Conservation (phyloP, 2,113 vertebrate species). For the Probosciger aterrimus region DNA sequence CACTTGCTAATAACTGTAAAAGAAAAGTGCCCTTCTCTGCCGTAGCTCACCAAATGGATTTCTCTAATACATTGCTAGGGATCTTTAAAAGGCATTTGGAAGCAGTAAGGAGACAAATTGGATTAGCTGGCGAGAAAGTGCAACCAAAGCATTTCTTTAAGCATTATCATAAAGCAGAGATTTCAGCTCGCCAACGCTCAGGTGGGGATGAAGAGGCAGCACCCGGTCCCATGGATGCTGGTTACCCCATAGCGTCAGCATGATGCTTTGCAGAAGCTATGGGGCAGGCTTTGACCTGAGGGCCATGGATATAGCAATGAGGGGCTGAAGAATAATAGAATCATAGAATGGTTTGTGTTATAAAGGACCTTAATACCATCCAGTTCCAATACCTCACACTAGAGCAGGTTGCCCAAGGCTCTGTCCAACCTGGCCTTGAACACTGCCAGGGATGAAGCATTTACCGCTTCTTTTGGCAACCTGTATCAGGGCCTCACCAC, state of each 20-base stretch:
- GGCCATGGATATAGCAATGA: accelerated
- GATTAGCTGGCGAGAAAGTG: constrained; percentile 43
- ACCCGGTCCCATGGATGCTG: accelerated
- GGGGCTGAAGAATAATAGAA: not conserved
- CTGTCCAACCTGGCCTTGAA: not conserved
- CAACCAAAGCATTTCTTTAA: not conserved
- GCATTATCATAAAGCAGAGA: not conserved
- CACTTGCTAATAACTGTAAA: constrained; percentile 43
- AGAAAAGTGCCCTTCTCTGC: constrained; percentile 35
- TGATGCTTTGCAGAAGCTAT: accelerated
- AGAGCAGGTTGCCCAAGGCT: not conserved
- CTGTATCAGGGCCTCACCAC: not conserved
- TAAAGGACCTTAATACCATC: not conserved
- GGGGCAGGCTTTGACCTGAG: not conserved
- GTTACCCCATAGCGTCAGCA: not conserved
- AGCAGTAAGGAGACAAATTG: constrained; percentile 49
- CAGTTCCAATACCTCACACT: not conserved
- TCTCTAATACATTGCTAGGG: not conserved
- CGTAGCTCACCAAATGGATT: constrained; percentile 55
- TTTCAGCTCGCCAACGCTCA: not conserved
- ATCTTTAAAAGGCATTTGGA: constrained; percentile 41
- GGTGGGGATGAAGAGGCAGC: not conserved
- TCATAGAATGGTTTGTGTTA: not conserved
- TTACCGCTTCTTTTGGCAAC: not conserved
- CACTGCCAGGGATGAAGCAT: not conserved